These are phyloP conservation scores for Drosophila ambigua DNA, from an alignment of 1,140 invertebrate genomes.

Conservation along the genomic window DNA sequence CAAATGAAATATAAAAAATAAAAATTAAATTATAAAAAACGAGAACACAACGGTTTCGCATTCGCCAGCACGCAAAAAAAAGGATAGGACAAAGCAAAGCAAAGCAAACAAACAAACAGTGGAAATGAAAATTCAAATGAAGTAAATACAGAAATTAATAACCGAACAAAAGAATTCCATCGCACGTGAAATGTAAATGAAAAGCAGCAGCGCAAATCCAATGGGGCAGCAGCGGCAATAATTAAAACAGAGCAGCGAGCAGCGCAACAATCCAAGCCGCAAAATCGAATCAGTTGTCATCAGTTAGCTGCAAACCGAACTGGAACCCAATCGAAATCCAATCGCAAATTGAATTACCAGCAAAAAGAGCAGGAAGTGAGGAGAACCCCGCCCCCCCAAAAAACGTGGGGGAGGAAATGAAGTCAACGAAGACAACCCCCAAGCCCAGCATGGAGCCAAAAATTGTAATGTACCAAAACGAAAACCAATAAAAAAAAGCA, in stretches of 20 bases:
- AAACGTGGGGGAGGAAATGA: constrained; percentile 36
- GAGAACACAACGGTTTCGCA: constrained; percentile 41
- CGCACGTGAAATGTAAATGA: constrained; percentile 16
- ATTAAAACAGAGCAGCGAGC: constrained; percentile 29
- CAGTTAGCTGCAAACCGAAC: not conserved
- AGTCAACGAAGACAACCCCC: constrained; percentile 59
- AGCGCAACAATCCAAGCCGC: not conserved
- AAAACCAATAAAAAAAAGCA: constrained; percentile 6
- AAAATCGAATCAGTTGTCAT: constrained; percentile 1
- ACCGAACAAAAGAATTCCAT: constrained; percentile 52
- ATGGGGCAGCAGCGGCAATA: constrained; percentile 39
- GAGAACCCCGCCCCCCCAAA: not conserved
- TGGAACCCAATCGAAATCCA: constrained; percentile 17
- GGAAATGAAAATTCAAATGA: constrained; percentile 26
- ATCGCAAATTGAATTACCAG: constrained; percentile 33
- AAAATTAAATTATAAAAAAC: constrained; percentile 2
- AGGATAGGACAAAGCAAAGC: not conserved
- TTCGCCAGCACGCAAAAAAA: constrained; percentile 31
- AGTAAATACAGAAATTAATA: constrained; percentile 55
- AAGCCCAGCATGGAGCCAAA: constrained; percentile 71
- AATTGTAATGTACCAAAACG: constrained; percentile 76
- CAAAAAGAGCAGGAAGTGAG: constrained; percentile 9
- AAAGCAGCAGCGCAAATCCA: constrained; percentile 20
- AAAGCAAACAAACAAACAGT: constrained; percentile 23
- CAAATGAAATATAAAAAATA: constrained; percentile 26